A percentile compares a stretch with the other conserved stretches of the same genome.
Evolutionary conservation across 2,113 vertebrate species (phyloP).

Genomic region (Ancistrus triradiatus): DNA sequence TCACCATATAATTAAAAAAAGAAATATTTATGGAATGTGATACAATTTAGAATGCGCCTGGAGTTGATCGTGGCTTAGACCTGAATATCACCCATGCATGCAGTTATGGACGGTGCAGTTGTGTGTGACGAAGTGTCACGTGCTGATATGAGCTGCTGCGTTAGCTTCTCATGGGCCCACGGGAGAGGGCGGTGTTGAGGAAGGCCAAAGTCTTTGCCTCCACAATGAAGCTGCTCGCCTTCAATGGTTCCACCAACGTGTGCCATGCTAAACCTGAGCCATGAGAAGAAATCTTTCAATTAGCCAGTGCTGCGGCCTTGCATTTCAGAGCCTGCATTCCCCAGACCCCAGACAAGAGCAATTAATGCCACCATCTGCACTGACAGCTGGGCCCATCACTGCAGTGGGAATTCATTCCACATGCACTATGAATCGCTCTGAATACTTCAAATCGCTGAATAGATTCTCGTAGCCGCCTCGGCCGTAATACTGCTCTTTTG

Average conservation of each 20-base stretch:
- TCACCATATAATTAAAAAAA: too few relatives aligned
- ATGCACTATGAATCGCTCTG: conserved; percentile 24
- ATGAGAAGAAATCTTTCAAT: conserved; percentile 51
- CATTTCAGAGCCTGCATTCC: conserved; percentile 14
- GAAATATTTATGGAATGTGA: too few relatives aligned
- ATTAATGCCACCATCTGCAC: conserved; percentile 34
- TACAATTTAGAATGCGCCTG: too few relatives aligned
- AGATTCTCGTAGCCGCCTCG: conserved; percentile 17
- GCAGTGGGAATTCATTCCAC: conserved; percentile 28
- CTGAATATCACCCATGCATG: too few relatives aligned
- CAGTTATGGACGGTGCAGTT: too few relatives aligned
- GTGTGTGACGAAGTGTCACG: too few relatives aligned
- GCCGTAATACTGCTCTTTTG: neutral
- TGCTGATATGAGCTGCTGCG: too few relatives aligned
- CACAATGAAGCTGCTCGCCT: conserved; percentile 26
- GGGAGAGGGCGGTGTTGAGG: conserved; percentile 15
- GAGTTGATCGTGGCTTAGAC: too few relatives aligned
- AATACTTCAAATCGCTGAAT: conserved; percentile 15
- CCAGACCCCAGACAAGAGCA: conserved; percentile 23
- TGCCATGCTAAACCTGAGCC: conserved; percentile 38
- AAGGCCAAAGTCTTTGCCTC: conserved; percentile 36
- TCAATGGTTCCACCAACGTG: conserved; percentile 36
- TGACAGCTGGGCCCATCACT: conserved; percentile 36
- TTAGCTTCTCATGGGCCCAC: neutral
- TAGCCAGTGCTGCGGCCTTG: conserved; percentile 32